Evolutionary conservation across 1,140 invertebrate species (phyloP), one percentile per base, ranked within the genome.

Genomic region (Procambarus clarkii): DNA sequence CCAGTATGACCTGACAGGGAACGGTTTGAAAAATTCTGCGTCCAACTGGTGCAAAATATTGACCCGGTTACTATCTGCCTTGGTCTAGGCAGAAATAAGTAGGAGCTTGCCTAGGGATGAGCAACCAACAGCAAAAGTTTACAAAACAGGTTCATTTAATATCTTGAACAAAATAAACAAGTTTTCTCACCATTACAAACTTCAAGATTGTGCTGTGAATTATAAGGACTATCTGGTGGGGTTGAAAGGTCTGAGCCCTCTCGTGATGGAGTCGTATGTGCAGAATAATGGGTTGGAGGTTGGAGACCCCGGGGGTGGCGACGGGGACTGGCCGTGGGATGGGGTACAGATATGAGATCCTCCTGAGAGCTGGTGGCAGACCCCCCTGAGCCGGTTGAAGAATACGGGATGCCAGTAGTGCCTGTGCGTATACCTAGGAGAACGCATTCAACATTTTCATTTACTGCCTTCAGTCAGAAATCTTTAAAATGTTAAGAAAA

Each of bases 221-320:
- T 86, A 50, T 86, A 86, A 45, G 90, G 90, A 44, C 83, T 86
- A 80, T 91, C 90, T 50, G 90, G 90, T 15, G 90, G 90, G 5
- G 83, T 91, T 18, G 90, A 91, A 15, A 91, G 54, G 50, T 91
- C 90, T 34, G 90, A 91, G 3, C 90, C 90, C 48, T 91, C 90
- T 46, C 90, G 86, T 21, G 90, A 91, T 21, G 90, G 54, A 3
- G 83, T 80, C 18, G 18, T 69, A 44, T 91, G 76, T 18, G 82
- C 54, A 44, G 74, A 60, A 71, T 91, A 91, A 13, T 77, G 76
- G 54, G 48, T 48, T 2, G 90, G 90, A 60, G 90, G 76, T 60
- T 86, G 83, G 45, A 91, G 84, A 81, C 90, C 84, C 58, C 90
- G 54, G 15, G 84, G 46, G 50, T 83, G 84, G n/a, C 90, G 83